These are phyloP conservation scores for Drosophila acutilabella DNA, from an alignment of 2,888 invertebrate genomes.

Conservation along the genomic window DNA sequence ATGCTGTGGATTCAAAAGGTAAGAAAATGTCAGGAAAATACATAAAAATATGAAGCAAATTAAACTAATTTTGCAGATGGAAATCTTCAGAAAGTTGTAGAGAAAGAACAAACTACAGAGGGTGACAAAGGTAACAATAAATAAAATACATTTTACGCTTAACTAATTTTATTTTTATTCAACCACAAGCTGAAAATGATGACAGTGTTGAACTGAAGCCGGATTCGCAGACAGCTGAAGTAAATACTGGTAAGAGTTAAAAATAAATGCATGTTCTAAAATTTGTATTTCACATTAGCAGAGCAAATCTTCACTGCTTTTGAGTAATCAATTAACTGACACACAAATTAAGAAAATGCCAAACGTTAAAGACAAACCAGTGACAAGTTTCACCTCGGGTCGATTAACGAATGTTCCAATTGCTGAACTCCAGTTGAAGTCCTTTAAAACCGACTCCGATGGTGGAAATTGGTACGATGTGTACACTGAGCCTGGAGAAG, in stretches of 20 bases:
- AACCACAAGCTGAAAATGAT: background rate
- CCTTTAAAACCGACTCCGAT: constrained; percentile 59
- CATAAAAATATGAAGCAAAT: too few species aligned
- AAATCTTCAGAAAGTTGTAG: too few species aligned
- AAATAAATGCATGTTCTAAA: constrained; percentile 38
- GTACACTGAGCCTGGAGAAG: constrained; percentile 23
- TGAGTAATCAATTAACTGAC: constrained; percentile 76
- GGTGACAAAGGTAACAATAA: constrained; percentile 2
- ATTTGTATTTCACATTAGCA: constrained; percentile 72
- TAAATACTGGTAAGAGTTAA: constrained; percentile 77
- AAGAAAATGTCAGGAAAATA: background rate
- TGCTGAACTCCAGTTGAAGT: constrained; percentile 76
- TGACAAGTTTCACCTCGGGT: constrained; percentile 41
- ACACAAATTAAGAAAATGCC: constrained; percentile 70
- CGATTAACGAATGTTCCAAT: constrained; percentile 62
- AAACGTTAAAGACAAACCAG: constrained; percentile 50
- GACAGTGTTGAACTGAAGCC: background rate
- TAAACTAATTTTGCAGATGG: constrained; percentile 4
- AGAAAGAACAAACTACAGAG: background rate
- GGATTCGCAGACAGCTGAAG: constrained; percentile 36
- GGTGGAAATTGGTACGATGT: constrained; percentile 64
- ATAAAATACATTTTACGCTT: accelerated
- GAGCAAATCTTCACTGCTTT: constrained; percentile 70
- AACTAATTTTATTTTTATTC: background rate
- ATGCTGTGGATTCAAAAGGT: background rate